These are phyloP conservation scores for Pituophis catenifer DNA, from an alignment of 2,113 vertebrate genomes.

Conservation along the genomic window DNA sequence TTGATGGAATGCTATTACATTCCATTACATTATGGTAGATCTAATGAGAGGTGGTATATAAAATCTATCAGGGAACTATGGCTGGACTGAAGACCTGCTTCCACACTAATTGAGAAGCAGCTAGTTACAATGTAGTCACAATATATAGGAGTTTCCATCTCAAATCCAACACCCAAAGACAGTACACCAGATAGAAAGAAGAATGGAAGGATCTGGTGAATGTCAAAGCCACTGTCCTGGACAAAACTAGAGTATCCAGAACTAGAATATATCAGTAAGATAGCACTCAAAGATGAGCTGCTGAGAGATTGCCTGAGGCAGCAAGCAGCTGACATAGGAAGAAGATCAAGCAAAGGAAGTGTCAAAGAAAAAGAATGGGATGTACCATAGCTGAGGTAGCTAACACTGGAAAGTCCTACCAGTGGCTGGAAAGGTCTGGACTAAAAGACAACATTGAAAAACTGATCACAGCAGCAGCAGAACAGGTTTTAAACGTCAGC, in stretches of 20 bases:
- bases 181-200: not conserved
- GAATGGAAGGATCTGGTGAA: not conserved
- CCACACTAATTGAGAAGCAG: not conserved
- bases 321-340: not conserved
- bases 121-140: not conserved
- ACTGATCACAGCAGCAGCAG: not conserved
- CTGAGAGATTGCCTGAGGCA: not conserved
- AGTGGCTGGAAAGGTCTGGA: not conserved
- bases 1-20: not conserved
- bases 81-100: too few relatives aligned
- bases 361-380: not conserved
- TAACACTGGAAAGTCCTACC: not conserved
- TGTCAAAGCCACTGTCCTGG: too few relatives aligned
- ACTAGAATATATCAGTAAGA: too few relatives aligned
- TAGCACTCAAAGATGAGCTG: not conserved
- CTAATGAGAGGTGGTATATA: not conserved
- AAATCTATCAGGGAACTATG: not conserved
- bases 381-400: not conserved
- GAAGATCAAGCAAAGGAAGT: not conserved
- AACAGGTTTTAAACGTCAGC: not conserved
- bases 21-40: not conserved
- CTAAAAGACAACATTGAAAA: not conserved
- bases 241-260: too few relatives aligned
- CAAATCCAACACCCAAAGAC: not conserved
- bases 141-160: not conserved